Evolutionary conservation across 2,888 invertebrate genomes (phyloP).

Genomic region (Dynastes tityus): DNA sequence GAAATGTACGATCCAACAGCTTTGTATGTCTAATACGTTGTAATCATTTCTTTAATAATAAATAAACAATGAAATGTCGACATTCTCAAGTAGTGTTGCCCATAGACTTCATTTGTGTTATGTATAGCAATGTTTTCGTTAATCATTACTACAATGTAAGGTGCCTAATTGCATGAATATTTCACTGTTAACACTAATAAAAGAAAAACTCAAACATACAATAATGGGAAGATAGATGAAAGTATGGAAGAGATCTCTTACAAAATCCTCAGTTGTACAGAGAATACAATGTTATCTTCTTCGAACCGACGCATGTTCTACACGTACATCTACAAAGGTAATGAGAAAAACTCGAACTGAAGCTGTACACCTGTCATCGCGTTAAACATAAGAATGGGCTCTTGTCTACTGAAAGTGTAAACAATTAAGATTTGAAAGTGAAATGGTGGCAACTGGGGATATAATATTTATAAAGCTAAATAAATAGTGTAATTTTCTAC

Average conservation of each 20-base stretch:
- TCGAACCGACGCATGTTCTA: no score
- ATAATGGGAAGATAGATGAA: slow-evolving; percentile 9
- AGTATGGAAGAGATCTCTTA: slow-evolving; percentile 9
- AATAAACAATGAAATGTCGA: no score
- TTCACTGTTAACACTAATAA: no score
- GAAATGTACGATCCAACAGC: no score
- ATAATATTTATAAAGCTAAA: background rate
- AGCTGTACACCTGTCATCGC: background rate
- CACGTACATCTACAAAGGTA: background rate
- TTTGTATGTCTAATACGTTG: no score
- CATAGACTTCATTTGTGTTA: no score
- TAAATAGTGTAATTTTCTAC: background rate
- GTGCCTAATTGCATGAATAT: no score
- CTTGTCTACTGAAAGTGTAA: background rate
- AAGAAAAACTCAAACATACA: background rate
- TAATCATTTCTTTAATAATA: no score
- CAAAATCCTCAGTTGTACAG: background rate
- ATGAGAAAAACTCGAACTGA: slow-evolving; percentile 7
- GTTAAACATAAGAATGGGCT: background rate
- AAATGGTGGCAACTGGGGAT: background rate
- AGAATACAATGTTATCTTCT: slow-evolving; percentile 2
- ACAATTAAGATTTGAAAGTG: slow-evolving; percentile 15
- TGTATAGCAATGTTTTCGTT: no score
- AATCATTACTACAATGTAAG: no score
- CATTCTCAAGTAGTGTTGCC: no score